These are phyloP conservation scores for Aphodius sticticus DNA, from an alignment of 2,888 invertebrate genomes.

Conservation along the genomic window DNA sequence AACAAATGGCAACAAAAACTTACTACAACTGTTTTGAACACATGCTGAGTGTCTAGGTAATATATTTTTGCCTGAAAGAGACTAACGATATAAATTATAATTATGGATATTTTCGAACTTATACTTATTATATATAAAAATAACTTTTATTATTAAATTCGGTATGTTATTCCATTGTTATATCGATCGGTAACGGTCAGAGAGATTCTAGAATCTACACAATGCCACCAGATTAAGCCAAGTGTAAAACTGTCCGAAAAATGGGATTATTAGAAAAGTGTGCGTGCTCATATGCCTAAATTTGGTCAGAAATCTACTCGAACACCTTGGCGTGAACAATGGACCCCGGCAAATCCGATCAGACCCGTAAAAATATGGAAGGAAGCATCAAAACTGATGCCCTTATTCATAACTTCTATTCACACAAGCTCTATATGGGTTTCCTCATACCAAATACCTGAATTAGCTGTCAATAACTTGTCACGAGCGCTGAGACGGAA, in stretches of 20 bases:
- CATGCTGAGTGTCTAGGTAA: too few relatives aligned
- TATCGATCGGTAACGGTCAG: conserved; percentile 1
- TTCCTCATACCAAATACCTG: conserved; percentile 26
- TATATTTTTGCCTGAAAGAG: too few relatives aligned
- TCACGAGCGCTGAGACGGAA: conserved; percentile 19
- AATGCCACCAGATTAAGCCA: conserved; percentile 1
- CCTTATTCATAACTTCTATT: conserved; percentile 34
- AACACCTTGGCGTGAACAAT: conserved; percentile 9
- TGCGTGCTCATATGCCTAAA: conserved; percentile 15
- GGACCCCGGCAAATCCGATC: conserved; percentile 15
- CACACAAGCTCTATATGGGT: not conserved
- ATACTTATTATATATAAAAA: too few relatives aligned
- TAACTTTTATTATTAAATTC: too few relatives aligned
- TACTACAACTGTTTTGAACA: too few relatives aligned
- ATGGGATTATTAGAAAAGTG: conserved; percentile 15
- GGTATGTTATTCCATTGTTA: not conserved
- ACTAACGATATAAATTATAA: too few relatives aligned
- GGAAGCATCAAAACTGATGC: conserved; percentile 34
- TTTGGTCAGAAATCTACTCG: not conserved
- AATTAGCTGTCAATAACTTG: conserved; percentile 23
- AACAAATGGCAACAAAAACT: too few relatives aligned
- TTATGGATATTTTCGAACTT: too few relatives aligned
- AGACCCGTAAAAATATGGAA: conserved; percentile 11
- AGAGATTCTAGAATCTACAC: not conserved
- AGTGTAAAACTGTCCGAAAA: conserved; percentile 21